Conservation (phyloP, 1,140 invertebrate species). For the Adoxophyes honmai region DNA sequence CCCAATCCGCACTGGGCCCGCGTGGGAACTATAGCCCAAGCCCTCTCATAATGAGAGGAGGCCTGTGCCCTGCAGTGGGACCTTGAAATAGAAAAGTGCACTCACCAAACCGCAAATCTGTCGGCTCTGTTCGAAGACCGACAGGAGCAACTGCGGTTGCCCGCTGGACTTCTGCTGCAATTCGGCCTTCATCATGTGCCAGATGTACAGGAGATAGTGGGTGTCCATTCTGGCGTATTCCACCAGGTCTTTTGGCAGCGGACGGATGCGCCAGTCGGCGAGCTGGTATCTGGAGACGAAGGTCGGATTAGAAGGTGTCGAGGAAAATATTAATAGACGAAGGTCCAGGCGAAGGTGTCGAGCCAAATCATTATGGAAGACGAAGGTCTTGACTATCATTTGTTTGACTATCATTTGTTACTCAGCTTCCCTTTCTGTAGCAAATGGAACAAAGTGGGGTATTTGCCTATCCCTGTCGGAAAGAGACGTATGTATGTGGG, state of each 20-base stretch:
- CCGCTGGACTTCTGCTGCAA: constrained; percentile 61
- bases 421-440: too few relatives aligned
- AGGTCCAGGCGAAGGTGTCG: too few relatives aligned
- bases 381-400: too few relatives aligned
- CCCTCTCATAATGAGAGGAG: too few relatives aligned
- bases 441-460: too few relatives aligned
- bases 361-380: too few relatives aligned
- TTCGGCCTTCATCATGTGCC: constrained; percentile 88
- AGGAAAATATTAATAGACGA: not conserved
- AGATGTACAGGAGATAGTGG: constrained; percentile 96
- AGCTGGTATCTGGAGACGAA: constrained; percentile 83
- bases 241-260: constrained; percentile 89
- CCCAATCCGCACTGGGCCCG: too few relatives aligned
- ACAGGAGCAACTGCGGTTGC: constrained; percentile 22
- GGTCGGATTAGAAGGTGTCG: not conserved
- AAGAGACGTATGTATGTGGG: too few relatives aligned
- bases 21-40: too few relatives aligned
- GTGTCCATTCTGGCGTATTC: constrained; percentile 96
- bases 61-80: too few relatives aligned
- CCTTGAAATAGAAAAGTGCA: constrained; percentile 28
- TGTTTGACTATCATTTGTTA: too few relatives aligned
- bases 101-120: constrained; percentile 37
- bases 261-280: constrained; percentile 97
- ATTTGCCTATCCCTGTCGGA: too few relatives aligned
- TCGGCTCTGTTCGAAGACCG: constrained; percentile 38